phyloP scores from a whole-genome alignment of 2,888 invertebrate species.

The Formica aserva region DNA sequence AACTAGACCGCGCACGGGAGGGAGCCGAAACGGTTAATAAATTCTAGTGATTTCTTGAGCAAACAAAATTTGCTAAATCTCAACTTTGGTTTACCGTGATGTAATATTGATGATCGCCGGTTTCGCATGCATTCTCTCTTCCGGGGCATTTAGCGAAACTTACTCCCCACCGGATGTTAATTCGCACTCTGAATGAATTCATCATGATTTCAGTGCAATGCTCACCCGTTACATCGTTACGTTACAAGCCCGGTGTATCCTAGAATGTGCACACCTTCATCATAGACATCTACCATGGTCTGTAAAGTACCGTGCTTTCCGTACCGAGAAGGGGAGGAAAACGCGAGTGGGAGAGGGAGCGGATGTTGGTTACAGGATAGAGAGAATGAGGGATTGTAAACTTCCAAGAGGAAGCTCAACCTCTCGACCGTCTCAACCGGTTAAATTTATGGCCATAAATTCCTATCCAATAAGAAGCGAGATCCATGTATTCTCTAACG shows the following conservation, averaged over 20 bases:
- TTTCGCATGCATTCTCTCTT: constrained; percentile 72
- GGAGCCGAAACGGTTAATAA: neutral
- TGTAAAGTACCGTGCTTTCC: constrained; percentile 73
- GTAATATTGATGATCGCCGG: constrained; percentile 72
- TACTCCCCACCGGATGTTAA: constrained; percentile 71
- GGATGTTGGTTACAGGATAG: constrained; percentile 60
- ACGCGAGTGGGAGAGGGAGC: constrained; percentile 63
- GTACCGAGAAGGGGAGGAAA: constrained; percentile 56
- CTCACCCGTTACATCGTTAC: constrained; percentile 78
- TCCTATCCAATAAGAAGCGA: constrained; percentile 75
- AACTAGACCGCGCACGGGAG: neutral
- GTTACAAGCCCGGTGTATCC: constrained; percentile 65
- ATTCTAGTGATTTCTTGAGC: constrained; percentile 13
- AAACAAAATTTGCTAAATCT: constrained; percentile 68
- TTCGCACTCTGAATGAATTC: constrained; percentile 73
- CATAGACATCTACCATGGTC: constrained; percentile 69
- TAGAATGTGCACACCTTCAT: constrained; percentile 63
- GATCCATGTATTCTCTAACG: constrained; percentile 56
- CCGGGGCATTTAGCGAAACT: constrained; percentile 73
- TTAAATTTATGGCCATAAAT: constrained; percentile 81
- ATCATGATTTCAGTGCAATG: constrained; percentile 72
- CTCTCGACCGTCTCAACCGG: constrained; percentile 77
- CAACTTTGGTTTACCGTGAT: constrained; percentile 67
- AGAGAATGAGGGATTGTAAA: constrained; percentile 70
- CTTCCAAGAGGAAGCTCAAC: constrained; percentile 77